Conservation (phyloP, 2,797 vertebrate species). For the Pagetopsis macropterus region DNA sequence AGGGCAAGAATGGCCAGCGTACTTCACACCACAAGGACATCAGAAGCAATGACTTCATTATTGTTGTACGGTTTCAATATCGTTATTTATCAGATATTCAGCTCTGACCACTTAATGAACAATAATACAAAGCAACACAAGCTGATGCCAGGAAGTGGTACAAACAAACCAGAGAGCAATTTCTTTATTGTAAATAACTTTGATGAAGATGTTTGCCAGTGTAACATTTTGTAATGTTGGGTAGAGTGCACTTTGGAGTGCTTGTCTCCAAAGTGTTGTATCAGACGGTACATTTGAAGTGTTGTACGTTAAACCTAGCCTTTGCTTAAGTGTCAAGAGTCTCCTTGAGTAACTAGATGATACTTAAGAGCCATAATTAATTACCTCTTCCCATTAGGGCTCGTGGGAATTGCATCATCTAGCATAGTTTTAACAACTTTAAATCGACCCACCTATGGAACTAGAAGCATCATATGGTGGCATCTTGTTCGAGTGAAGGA, state of each 20-base stretch:
- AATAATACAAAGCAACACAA: no score
- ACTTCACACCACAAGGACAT: not conserved
- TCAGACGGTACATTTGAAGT: not conserved
- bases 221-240: not conserved
- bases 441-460: conserved; percentile 15
- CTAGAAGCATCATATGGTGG: conserved; percentile 19
- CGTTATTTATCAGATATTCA: not conserved
- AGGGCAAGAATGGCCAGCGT: not conserved
- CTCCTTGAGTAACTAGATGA: not conserved
- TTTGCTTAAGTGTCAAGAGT: not conserved
- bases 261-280: not conserved
- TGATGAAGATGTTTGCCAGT: no score
- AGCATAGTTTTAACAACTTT: not conserved
- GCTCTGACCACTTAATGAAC: not conserved
- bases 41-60: not conserved
- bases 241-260: not conserved
- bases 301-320: not conserved
- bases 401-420: not conserved
- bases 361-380: conserved; percentile 2
- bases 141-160: no score
- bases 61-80: not conserved
- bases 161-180: no score
- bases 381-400: not conserved
- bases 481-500: conserved; percentile 14
- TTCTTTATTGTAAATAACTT: no score